A percentile compares a stretch with the other conserved stretches of the same genome.
Conservation (phyloP, 2,888 invertebrate genomes). For the Acronicta psi region DNA sequence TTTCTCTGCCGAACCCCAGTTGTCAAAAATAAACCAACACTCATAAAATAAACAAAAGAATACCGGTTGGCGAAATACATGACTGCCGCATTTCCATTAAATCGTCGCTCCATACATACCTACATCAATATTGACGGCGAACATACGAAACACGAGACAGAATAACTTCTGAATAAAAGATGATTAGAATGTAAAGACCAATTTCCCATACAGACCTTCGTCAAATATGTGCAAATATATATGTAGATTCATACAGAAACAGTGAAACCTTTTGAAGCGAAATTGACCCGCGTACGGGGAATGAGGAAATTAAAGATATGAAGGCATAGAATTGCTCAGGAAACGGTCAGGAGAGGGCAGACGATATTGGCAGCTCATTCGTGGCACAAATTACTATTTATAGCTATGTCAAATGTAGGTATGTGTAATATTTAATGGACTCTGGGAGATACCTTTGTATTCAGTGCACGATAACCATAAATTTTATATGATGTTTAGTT, state of each 20-base stretch:
- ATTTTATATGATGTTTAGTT: no score
- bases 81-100: background rate
- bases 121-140: conserved; percentile 29
- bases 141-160: conserved; percentile 12
- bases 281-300: conserved; percentile 60
- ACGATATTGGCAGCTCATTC: conserved; percentile 44
- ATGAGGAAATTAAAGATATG: conserved; percentile 70
- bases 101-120: background rate
- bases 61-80: conserved; percentile 2
- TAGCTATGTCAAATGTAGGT: background rate
- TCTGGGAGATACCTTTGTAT: no score
- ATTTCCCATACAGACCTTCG: conserved; percentile 46
- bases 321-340: conserved; percentile 62
- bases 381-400: conserved; percentile 7
- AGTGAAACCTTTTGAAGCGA: conserved; percentile 52
- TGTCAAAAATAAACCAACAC: background rate
- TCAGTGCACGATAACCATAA: no score
- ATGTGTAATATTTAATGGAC: no score
- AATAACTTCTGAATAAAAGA: conserved; percentile 31
- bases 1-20: no score
- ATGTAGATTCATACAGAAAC: conserved; percentile 26
- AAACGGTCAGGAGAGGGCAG: conserved; percentile 47
- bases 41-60: conserved; percentile 13
- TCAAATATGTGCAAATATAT: conserved; percentile 40
- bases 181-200: conserved; percentile 47